phyloP scores from a whole-genome alignment of 2,113 vertebrate genomes.

The Phalacrocorax carbo region DNA sequence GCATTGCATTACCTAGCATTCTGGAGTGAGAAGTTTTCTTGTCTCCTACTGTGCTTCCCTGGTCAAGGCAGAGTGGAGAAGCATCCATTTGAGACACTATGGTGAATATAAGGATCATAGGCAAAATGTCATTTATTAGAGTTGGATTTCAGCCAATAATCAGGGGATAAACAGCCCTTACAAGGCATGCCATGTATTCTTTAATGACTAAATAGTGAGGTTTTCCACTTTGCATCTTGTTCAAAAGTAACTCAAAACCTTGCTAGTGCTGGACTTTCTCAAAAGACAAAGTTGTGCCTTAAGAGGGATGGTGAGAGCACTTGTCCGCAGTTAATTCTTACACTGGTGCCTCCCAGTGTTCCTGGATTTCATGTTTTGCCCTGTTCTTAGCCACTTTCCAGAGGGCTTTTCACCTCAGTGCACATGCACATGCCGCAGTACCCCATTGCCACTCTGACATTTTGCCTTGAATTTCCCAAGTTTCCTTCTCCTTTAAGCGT shows the following conservation, averaged over 20 bases:
- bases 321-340: neutral
- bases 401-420: neutral
- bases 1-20: neutral
- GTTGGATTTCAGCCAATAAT: neutral
- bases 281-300: neutral
- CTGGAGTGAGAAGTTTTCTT: neutral
- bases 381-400: neutral
- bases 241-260: neutral
- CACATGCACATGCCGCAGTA: neutral
- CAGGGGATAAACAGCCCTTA: neutral
- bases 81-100: neutral
- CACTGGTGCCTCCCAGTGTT: neutral
- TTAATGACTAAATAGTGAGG: neutral
- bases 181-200: neutral
- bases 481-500: neutral
- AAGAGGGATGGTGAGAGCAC: neutral
- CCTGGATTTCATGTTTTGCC: neutral
- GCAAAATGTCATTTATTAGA: neutral
- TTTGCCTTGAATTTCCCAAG: neutral
- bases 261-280: neutral
- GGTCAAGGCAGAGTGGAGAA: neutral
- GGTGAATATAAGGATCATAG: neutral
- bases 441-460: neutral
- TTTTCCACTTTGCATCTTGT: neutral
- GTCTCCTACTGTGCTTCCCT: neutral